Base-by-base conservation (phyloP, 2,888 invertebrate species). In the Orthosia gracilis region DNA sequence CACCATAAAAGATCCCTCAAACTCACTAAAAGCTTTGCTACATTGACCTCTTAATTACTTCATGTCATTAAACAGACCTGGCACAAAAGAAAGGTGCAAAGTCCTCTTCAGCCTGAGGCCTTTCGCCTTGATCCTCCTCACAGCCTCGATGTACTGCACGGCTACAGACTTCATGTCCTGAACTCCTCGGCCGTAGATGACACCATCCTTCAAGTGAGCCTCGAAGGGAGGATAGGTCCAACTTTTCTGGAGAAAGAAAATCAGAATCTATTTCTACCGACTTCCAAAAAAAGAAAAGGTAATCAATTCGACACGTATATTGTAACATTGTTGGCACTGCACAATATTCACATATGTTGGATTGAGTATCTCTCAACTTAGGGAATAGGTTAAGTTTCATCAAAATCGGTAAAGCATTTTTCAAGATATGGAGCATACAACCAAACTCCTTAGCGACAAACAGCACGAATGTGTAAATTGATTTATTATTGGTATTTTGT, bases 171-270 rank as follows among this genome's bases (percentile, higher is more conserved):
- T 98, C 98, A 98, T 99, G 89, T 99, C 99, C 93, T 98, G 98
- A 0, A 98, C 96, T 3, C 99, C 99, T 68, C 99, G 97, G 0
- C 97, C 99, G 94, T 97, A 99, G 84, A 99, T 98, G 75, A 98
- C 97, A 0, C 99, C 99, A 66, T 98, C 96, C 1, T 98, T 98
- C 89, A 99, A 97, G 67, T 98, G 97, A 0, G 99, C 99, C 67
- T 97, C 97, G 93, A 99, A 99, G 0, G 99, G 99, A 18, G 98
- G 98, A 92, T 98, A 97, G 0, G 97, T 98, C 99, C 99, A 99
- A 88, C 98, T 97, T 81, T 99, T 98, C 98, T 98, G 88, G 3
- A 50, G 15, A 64, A 3, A 15, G 2, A n/a, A 55, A 1, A 31
- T 59, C 47, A 9, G 11, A 40, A 40, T 9, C 40, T 40, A 40